phyloP scores from a whole-genome alignment of 2,797 vertebrate species.

The Hydrophis major region DNA sequence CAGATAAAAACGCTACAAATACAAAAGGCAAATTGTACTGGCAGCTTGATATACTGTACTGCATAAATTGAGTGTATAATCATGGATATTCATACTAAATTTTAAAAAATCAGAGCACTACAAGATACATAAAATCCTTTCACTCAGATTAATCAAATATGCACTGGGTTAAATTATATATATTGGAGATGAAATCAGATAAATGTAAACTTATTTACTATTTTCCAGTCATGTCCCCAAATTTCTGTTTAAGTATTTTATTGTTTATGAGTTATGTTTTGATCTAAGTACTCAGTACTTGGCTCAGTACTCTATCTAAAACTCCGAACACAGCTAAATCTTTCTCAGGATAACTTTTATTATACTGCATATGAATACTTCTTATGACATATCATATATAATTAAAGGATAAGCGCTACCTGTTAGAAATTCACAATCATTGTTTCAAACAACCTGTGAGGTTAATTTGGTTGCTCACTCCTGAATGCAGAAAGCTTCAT shows the following conservation, averaged over 20 bases:
- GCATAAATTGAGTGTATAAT: not conserved
- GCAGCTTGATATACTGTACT: not conserved
- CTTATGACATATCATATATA: not conserved
- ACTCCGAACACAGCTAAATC: not conserved
- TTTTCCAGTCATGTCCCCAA: not conserved
- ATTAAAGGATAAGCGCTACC: not conserved
- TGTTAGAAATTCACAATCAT: not conserved
- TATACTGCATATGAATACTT: not conserved
- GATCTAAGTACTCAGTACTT: not conserved
- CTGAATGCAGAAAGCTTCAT: not conserved
- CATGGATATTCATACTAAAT: not conserved
- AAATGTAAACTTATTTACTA: not conserved
- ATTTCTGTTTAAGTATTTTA: not conserved
- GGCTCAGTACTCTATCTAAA: not conserved
- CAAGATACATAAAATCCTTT: not conserved
- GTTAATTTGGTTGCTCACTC: not conserved
- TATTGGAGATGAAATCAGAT: not conserved
- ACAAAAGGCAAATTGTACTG: not conserved
- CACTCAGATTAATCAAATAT: not conserved
- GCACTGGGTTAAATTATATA: not conserved
- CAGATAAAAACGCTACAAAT: not conserved
- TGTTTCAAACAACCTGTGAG: not conserved
- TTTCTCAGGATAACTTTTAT: not conserved
- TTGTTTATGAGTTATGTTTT: not conserved
- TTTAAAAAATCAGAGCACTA: not conserved